Base-by-base conservation (phyloP, 2,113 vertebrate genomes). In the Indicator indicator region DNA sequence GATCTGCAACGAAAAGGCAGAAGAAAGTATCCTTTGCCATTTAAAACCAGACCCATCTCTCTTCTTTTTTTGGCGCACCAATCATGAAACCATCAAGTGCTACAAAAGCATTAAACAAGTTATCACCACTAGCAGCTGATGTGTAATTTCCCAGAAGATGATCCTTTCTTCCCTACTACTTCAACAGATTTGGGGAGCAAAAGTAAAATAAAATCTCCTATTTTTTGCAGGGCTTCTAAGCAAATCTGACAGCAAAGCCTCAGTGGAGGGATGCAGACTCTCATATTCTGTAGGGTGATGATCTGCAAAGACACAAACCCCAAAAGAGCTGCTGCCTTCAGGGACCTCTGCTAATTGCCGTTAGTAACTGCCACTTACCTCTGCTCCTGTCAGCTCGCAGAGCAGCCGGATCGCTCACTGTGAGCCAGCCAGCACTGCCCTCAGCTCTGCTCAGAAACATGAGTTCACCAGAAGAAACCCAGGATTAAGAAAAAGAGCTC, bases 271-370 rank as follows among this genome's bases (percentile, higher is more conserved):
- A 79, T 56, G 46, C 36, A 50, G 73, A 80, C 44, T 76, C 64
- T 36, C 78, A 40, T 5, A 14, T 5, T 58, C 73, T 71, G 14
- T 16, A 72, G 72, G 74, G 59, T 18, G 24, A 84, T n/a, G 2
- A 87, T 54, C 55, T 12, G 23, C 10, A 40, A 70, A 83, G 59
- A 44, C 55, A 30, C 59, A 85, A 48, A 9, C 16, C 54, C 91
- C 50, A 16, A 8, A 87, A 44, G 55, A 87, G 68, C 71, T 95
- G 55, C 1, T 16, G 71, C 52, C 92, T 89, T 64, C 33, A 44
- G 89, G 75, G 89, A 86, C 21, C 89, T 84, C 94, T 72, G 59
- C 71, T 87, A 84, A 89, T 63, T 87, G 82, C 87, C 59, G 10
- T 85, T 65, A 82, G 42, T 75, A 79, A 89, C 81, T 36, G 59